These are phyloP conservation scores for Nysson spinosus DNA, from an alignment of 2,888 invertebrate genomes.

Conservation along the genomic window DNA sequence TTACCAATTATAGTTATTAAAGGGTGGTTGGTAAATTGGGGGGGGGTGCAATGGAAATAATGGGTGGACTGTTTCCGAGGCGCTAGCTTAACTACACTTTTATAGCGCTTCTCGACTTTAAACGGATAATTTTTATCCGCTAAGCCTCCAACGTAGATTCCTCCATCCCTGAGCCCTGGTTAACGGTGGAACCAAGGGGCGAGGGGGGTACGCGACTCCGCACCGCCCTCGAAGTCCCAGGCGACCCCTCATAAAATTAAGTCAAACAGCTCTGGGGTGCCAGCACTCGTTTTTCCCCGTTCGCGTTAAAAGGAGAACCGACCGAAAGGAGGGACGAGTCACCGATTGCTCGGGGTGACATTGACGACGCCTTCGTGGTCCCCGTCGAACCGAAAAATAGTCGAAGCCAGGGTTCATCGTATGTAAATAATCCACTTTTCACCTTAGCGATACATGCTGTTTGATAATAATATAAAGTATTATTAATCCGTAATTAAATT, in stretches of 20 bases:
- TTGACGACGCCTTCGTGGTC: slow-evolving; percentile 38
- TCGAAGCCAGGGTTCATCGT: no score
- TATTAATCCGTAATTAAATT: no score
- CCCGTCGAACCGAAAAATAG: no score
- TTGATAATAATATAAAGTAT: no score
- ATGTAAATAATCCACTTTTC: no score
- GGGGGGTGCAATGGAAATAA: slow-evolving; percentile 31
- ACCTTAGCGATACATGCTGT: no score
- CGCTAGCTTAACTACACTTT: slow-evolving; percentile 70
- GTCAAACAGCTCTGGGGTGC: slow-evolving; percentile 73
- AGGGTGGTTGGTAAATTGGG: slow-evolving; percentile 37
- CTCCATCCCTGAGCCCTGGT: slow-evolving; percentile 38
- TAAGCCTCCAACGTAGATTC: slow-evolving; percentile 52
- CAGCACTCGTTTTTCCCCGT: slow-evolving; percentile 61
- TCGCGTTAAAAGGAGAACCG: slow-evolving; percentile 58
- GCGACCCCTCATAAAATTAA: slow-evolving; percentile 73
- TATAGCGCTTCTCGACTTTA: slow-evolving; percentile 70
- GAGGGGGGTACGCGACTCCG: slow-evolving; percentile 37
- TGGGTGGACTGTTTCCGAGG: slow-evolving; percentile 46
- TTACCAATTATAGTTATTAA: slow-evolving; percentile 68
- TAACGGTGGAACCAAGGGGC: slow-evolving; percentile 29
- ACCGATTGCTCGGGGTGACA: slow-evolving; percentile 49
- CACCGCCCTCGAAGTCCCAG: slow-evolving; percentile 55
- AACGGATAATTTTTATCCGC: slow-evolving; percentile 74
- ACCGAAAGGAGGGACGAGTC: slow-evolving; percentile 31